Evolutionary conservation across 1,140 invertebrate species (phyloP).

Genomic region (Portunus trituberculatus): DNA sequence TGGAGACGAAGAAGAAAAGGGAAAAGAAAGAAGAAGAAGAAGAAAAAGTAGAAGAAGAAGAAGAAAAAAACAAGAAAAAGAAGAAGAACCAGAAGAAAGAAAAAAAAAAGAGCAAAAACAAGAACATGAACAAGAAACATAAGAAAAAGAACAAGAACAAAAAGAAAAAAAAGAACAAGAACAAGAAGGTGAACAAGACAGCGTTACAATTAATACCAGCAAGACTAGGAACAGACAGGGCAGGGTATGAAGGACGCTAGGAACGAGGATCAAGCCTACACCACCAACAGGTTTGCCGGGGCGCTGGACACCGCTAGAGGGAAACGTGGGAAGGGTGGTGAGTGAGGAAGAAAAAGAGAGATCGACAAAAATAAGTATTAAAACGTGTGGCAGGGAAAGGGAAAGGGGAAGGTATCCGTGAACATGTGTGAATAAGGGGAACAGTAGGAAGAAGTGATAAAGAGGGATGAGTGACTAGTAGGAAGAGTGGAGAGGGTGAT

Average conservation of each 20-base stretch:
- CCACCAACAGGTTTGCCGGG: too few species aligned
- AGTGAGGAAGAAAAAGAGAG: too few species aligned
- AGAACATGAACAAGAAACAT: background rate
- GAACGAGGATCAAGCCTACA: too few species aligned
- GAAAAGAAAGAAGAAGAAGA: background rate
- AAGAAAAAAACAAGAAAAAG: background rate
- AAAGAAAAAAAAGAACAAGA: background rate
- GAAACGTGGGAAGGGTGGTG: too few species aligned
- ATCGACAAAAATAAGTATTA: too few species aligned
- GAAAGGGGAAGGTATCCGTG: background rate
- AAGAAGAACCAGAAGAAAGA: background rate
- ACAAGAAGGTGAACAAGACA: background rate
- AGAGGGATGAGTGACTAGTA: background rate
- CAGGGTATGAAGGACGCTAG: too few species aligned
- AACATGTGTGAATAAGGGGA: background rate
- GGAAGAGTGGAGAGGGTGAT: slow-evolving; percentile 1
- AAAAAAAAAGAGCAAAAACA: background rate
- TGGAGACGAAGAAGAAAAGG: background rate
- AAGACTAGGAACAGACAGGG: too few species aligned
- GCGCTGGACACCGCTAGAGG: too few species aligned
- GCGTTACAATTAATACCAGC: background rate
- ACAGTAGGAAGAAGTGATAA: background rate
- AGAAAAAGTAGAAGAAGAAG: background rate
- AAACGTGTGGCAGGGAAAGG: too few species aligned
- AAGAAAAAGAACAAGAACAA: background rate